These are phyloP conservation scores for Hydropsyche betteni DNA, from an alignment of 2,888 invertebrate species.

Conservation along the genomic window DNA sequence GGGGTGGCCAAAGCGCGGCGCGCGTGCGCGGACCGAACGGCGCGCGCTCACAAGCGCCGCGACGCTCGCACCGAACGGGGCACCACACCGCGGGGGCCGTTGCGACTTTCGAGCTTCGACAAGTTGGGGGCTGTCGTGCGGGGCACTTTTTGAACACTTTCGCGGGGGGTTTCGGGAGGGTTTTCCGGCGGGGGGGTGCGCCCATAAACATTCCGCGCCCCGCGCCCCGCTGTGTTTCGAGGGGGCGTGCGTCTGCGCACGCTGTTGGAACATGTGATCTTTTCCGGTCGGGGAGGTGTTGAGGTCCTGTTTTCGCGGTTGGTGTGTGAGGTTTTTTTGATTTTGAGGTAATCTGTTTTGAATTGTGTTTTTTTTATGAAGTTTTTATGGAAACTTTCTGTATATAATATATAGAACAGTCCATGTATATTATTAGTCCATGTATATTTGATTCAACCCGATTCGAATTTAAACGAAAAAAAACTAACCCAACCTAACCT, in stretches of 20 bases:
- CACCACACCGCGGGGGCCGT: constrained; percentile 61
- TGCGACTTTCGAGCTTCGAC: no score
- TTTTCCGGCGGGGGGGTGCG: background rate
- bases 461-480: no score
- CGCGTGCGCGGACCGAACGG: constrained; percentile 58
- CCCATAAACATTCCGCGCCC: background rate
- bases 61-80: constrained; percentile 53
- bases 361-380: no score
- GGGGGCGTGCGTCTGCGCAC: background rate
- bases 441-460: no score
- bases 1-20: constrained; percentile 54
- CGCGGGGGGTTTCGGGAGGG: no score
- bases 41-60: constrained; percentile 56
- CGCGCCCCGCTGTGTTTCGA: background rate
- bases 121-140: constrained; percentile 53
- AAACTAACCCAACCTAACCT: no score
- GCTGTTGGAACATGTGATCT: no score
- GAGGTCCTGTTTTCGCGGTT: background rate
- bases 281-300: background rate
- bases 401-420: no score
- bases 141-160: constrained; percentile 56
- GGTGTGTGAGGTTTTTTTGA: no score
- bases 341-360: no score
- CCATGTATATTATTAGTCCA: no score
- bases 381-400: no score